Base-by-base conservation (phyloP, 2,797 vertebrate species). In the Alcedo atthis region DNA sequence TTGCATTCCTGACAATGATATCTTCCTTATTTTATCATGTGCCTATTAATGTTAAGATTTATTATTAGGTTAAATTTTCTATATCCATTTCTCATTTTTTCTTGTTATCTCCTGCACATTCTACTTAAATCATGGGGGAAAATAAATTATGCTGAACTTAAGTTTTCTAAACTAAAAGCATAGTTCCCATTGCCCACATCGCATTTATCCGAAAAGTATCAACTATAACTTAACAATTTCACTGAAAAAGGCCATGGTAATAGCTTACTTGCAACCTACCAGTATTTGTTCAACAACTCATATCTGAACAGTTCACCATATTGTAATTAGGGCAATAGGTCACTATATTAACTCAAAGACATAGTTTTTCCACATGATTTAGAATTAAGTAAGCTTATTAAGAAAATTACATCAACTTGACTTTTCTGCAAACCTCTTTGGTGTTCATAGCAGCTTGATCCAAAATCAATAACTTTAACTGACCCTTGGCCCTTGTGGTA, bases 401-500 rank as follows among this genome's bases (percentile, higher is more conserved):
- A 91, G 91, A 94, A 94, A 96, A 95, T 96, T 95, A 96, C 95
- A 96, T 95, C 90, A 91, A 95, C 48, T 92, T 96, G 94, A 95
- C 90, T 96, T 95, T 96, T 96, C 95, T 93, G 91, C 95, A 96
- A 95, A 99, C 99, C 98, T 97, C 98, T 98, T 97, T 99, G 98
- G 88, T 99, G 98, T 93, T 99, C 99, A 69, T 99, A 99, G 95
- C 99, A 99, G 95, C 99, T 99, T 75, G 99, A 99, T 85, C 99
- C 99, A 97, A 99, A 99, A 96, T 99, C 99, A 75, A 99, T 99
- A 86, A 99, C 99, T 96, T 99, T 99, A 92, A 99, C 98, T 93
- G 98, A 98, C 45, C 98, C 98, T 37, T 98, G 98, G 16, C 98
- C 99, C 92, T 98, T 98, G 88, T 98, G 98, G 78, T 98, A 98